Percentiles rank a stretch among this genome's conserved stretches.
These are phyloP conservation scores for Drepana arcuata DNA, from an alignment of 1,140 invertebrate genomes.

Conservation along the genomic window DNA sequence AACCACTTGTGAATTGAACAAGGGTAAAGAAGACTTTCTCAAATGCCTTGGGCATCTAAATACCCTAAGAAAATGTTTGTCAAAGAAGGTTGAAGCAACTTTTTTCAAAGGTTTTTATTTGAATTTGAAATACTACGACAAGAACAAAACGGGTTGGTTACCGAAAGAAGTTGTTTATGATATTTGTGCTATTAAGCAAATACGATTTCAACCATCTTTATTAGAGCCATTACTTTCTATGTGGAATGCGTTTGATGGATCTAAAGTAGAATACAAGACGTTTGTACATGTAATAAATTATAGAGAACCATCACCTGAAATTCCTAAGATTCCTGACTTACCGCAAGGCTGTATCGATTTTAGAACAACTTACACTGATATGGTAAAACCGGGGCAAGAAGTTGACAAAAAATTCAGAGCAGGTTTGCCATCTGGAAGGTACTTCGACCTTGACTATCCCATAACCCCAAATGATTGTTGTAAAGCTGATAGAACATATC, in stretches of 20 bases:
- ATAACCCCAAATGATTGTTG: slow-evolving; percentile 14
- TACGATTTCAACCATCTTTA: slow-evolving; percentile 14
- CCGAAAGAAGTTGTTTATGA: slow-evolving; percentile 25
- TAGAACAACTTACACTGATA: slow-evolving; percentile 21
- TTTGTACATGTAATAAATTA: slow-evolving; percentile 20
- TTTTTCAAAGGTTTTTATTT: slow-evolving; percentile 35
- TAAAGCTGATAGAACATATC: slow-evolving; percentile 12
- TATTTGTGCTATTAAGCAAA: slow-evolving; percentile 10
- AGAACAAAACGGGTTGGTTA: slow-evolving; percentile 22
- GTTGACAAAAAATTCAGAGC: slow-evolving; percentile 8
- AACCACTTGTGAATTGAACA: slow-evolving; percentile 29
- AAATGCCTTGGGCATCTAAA: slow-evolving; percentile 40
- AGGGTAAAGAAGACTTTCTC: slow-evolving; percentile 24
- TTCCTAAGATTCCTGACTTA: slow-evolving; percentile 20
- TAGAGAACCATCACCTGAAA: slow-evolving; percentile 5
- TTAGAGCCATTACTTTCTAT: slow-evolving; percentile 21
- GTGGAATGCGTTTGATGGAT: slow-evolving; percentile 19
- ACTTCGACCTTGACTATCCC: slow-evolving; percentile 21
- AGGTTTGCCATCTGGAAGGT: slow-evolving; percentile 22
- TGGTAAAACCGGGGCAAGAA: slow-evolving; percentile 16
- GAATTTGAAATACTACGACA: slow-evolving; percentile 34
- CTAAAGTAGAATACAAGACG: slow-evolving; percentile 19
- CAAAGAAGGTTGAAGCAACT: slow-evolving; percentile 14
- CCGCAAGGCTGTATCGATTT: slow-evolving; percentile 13
- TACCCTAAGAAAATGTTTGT: slow-evolving; percentile 30